Percentiles rank a stretch among this genome's conserved stretches.
These are phyloP conservation scores for Julus scandinavius DNA, from an alignment of 2,888 invertebrate genomes.

Conservation along the genomic window DNA sequence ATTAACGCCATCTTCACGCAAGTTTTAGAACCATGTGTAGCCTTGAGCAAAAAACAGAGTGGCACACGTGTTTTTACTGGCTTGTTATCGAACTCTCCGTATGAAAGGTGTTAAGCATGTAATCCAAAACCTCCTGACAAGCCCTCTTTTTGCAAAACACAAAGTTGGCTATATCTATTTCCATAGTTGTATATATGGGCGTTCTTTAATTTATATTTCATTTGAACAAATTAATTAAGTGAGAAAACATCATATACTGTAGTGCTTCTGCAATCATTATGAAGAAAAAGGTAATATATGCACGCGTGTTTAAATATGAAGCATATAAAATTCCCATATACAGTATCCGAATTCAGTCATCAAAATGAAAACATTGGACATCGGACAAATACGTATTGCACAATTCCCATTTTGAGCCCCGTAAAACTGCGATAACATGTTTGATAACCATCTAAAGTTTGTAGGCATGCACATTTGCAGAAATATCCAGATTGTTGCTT, in stretches of 20 bases:
- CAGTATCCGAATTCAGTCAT: background rate
- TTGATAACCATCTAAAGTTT: background rate
- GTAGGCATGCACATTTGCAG: background rate
- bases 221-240: too few relatives aligned
- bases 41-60: background rate
- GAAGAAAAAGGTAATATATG: background rate
- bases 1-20: background rate
- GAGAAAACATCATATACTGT: too few relatives aligned
- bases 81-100: too few relatives aligned
- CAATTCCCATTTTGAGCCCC: background rate
- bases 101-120: too few relatives aligned
- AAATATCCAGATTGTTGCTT: background rate
- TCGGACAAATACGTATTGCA: background rate
- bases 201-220: too few relatives aligned
- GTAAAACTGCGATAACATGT: background rate
- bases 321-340: background rate
- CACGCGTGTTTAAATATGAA: background rate
- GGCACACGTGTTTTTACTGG: too few relatives aligned
- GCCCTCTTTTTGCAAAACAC: too few relatives aligned
- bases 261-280: background rate
- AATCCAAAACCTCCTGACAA: too few relatives aligned
- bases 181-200: background rate
- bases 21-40: background rate
- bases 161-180: background rate
- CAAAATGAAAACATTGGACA: background rate